These are phyloP conservation scores for Haemorhous mexicanus DNA, from an alignment of 2,113 vertebrate species.

Conservation along the genomic window DNA sequence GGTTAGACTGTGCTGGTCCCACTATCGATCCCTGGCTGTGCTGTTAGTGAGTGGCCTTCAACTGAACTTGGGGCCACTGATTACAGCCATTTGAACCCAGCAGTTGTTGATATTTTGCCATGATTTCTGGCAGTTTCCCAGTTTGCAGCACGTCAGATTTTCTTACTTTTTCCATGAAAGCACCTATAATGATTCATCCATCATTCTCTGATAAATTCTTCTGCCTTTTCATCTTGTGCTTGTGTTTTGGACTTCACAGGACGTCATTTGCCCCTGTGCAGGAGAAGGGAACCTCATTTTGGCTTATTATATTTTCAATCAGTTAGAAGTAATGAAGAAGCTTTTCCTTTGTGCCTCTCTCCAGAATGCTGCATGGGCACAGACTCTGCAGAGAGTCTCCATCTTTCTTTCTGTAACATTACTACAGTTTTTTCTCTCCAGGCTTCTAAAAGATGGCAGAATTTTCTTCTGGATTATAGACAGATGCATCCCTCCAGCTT, in stretches of 20 bases:
- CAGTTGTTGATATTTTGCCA: background rate
- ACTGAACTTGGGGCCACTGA: background rate
- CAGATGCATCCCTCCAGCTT: background rate
- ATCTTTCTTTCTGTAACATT: background rate
- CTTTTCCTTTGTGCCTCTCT: background rate
- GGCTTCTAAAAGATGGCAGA: background rate
- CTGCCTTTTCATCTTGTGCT: background rate
- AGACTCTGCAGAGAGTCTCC: background rate
- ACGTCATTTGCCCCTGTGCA: background rate
- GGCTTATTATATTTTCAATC: background rate
- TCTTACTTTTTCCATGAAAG: background rate
- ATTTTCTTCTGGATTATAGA: background rate
- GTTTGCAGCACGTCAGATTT: background rate
- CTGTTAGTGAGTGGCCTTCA: background rate
- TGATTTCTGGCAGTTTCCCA: background rate
- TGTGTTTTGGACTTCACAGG: background rate
- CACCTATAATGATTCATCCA: rapidly evolving
- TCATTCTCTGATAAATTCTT: background rate
- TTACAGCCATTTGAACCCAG: background rate
- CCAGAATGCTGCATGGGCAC: background rate
- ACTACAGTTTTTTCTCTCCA: background rate
- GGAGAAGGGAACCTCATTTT: background rate
- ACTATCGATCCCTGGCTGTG: background rate
- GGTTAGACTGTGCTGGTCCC: background rate
- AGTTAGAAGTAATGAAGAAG: background rate